phyloP scores from a whole-genome alignment of 2,888 invertebrate species.

The Trichogramma dendrolimi region DNA sequence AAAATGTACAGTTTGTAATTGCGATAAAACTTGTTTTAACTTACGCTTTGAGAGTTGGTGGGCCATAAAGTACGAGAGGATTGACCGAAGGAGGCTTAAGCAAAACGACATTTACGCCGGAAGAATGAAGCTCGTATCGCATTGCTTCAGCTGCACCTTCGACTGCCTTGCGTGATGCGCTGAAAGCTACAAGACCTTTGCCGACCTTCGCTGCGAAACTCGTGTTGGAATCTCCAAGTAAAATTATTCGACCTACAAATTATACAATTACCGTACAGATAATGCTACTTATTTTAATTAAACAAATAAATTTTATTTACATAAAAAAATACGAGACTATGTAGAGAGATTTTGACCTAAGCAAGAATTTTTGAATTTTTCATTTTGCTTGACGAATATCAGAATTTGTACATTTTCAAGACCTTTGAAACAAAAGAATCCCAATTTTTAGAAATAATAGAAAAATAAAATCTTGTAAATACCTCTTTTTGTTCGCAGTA shows the following conservation, averaged over 20 bases:
- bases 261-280: background rate
- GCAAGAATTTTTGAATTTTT: too few relatives aligned
- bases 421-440: too few relatives aligned
- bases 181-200: conserved; percentile 58
- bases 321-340: too few relatives aligned
- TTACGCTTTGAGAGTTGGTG: conserved; percentile 45
- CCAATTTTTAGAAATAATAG: background rate
- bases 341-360: too few relatives aligned
- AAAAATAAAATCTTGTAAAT: background rate
- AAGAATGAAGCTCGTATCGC: conserved; percentile 64
- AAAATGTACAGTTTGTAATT: background rate
- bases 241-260: conserved; percentile 42
- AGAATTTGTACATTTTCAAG: too few relatives aligned
- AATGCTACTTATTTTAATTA: too few relatives aligned
- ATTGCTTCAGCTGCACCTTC: conserved; percentile 76
- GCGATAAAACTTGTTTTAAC: conserved; percentile 15
- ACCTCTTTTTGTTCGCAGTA: conserved; percentile 59
- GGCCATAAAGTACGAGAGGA: conserved; percentile 42
- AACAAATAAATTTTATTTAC: too few relatives aligned
- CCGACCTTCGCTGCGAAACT: conserved; percentile 53
- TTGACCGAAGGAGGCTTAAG: conserved; percentile 60
- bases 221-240: conserved; percentile 41
- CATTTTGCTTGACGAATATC: too few relatives aligned
- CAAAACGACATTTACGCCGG: conserved; percentile 70
- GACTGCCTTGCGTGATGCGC: conserved; percentile 68